Evolutionary conservation across 2,888 invertebrate species (phyloP).

Genomic region (Cheilosia impressa): DNA sequence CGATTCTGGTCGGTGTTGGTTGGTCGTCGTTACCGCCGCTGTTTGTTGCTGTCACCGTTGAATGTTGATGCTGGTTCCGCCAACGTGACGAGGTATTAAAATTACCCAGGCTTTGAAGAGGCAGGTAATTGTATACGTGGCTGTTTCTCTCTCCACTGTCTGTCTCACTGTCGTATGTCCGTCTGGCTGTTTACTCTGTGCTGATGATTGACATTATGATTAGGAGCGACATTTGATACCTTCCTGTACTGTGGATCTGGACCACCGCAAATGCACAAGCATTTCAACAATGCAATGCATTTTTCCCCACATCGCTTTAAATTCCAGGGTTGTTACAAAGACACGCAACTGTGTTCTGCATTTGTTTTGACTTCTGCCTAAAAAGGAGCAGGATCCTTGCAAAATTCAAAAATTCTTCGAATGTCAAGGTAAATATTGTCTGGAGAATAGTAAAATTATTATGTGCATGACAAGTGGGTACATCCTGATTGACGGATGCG

Average conservation of each 20-base stretch:
- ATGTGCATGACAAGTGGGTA: too few relatives aligned
- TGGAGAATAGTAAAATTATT: too few relatives aligned
- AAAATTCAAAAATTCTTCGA: too few relatives aligned
- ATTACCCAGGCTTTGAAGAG: conserved; percentile 56
- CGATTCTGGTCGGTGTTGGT: conserved; percentile 41
- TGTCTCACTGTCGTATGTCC: conserved; percentile 21
- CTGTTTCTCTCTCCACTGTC: conserved; percentile 43
- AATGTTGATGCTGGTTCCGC: conserved; percentile 32
- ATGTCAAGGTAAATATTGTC: too few relatives aligned
- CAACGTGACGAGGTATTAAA: conserved; percentile 69
- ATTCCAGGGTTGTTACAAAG: background rate
- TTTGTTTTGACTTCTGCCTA: too few relatives aligned
- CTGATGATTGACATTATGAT: conserved; percentile 68
- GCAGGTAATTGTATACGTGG: conserved; percentile 48
- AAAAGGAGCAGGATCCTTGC: too few relatives aligned
- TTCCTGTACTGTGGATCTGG: conserved; percentile 57
- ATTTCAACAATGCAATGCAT: background rate
- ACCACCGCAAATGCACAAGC: conserved; percentile 26
- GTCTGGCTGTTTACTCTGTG: conserved; percentile 22
- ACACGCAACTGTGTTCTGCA: too few relatives aligned
- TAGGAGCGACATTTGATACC: conserved; percentile 66
- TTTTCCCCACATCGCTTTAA: background rate
- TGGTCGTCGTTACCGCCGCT: conserved; percentile 40
- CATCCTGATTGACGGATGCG: too few relatives aligned
- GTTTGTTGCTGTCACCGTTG: conserved; percentile 34